These are phyloP conservation scores for Gasteruption jaculator DNA, from an alignment of 2,888 invertebrate species.

Conservation along the genomic window DNA sequence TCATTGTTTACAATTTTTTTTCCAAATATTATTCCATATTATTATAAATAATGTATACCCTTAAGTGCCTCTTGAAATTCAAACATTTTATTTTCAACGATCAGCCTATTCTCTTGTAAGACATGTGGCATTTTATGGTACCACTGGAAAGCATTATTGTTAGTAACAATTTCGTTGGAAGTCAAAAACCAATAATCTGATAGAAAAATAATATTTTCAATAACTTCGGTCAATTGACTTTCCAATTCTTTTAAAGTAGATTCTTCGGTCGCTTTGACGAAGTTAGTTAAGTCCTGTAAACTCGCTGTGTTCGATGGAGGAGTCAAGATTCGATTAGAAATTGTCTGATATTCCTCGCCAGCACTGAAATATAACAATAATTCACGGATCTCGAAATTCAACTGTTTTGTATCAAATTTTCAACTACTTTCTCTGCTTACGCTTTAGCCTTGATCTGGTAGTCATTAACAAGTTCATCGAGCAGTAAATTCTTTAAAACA, in stretches of 20 bases:
- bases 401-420: neutral
- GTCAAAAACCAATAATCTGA: slow-evolving; percentile 78
- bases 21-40: neutral
- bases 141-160: slow-evolving; percentile 83
- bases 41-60: slow-evolving; percentile 41
- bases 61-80: slow-evolving; percentile 82
- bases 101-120: slow-evolving; percentile 74
- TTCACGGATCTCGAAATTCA: no score
- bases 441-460: slow-evolving; percentile 73
- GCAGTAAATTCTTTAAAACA: slow-evolving; percentile 64
- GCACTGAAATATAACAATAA: slow-evolving; percentile 56
- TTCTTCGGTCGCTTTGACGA: slow-evolving; percentile 71
- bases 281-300: slow-evolving; percentile 78
- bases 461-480: slow-evolving; percentile 71
- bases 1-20: neutral
- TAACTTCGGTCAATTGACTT: slow-evolving; percentile 63
- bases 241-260: slow-evolving; percentile 71
- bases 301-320: slow-evolving; percentile 80
- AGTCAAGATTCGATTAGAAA: slow-evolving; percentile 72
- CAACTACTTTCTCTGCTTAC: slow-evolving; percentile 53
- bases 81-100: slow-evolving; percentile 73
- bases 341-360: slow-evolving; percentile 76
- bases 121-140: slow-evolving; percentile 76
- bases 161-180: slow-evolving; percentile 79
- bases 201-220: slow-evolving; percentile 75